These are phyloP conservation scores for Muscicapa comitata DNA, from an alignment of 2,797 vertebrate species.

Conservation along the genomic window DNA sequence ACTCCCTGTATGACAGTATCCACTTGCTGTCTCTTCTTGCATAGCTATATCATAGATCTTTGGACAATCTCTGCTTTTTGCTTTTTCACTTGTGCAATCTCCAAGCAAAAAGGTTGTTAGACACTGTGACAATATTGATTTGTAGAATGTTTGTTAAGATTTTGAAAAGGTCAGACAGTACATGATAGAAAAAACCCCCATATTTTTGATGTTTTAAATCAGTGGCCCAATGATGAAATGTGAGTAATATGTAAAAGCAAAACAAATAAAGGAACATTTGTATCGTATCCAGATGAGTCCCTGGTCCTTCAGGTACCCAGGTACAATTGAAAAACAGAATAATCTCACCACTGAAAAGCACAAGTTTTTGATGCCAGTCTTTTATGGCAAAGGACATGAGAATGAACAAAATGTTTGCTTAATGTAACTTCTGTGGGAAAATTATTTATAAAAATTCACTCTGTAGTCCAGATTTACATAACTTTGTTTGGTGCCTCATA, in stretches of 20 bases:
- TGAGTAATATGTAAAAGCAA: background rate
- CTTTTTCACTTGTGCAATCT: background rate
- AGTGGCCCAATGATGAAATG: background rate
- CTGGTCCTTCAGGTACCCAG: background rate
- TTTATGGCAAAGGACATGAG: background rate
- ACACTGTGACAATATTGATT: background rate
- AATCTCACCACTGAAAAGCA: background rate
- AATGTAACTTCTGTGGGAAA: background rate
- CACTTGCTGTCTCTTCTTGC: background rate
- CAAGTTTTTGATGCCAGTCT: background rate
- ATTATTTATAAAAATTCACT: background rate
- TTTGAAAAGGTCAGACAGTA: conserved; percentile 33
- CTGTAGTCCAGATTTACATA: background rate
- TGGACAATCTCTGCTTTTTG: background rate
- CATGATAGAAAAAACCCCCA: background rate
- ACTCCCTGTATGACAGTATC: background rate
- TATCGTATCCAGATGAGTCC: background rate
- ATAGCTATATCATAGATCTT: background rate
- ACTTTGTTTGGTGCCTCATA: background rate
- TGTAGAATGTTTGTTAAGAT: background rate
- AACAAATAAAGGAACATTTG: background rate
- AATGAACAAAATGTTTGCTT: conserved; percentile 1
- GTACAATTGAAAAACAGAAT: conserved; percentile 4
- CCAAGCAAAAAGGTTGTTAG: background rate
- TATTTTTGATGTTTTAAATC: background rate